Evolutionary conservation across 2,888 invertebrate genomes (phyloP).

Genomic region (Pemphredon lugubris): DNA sequence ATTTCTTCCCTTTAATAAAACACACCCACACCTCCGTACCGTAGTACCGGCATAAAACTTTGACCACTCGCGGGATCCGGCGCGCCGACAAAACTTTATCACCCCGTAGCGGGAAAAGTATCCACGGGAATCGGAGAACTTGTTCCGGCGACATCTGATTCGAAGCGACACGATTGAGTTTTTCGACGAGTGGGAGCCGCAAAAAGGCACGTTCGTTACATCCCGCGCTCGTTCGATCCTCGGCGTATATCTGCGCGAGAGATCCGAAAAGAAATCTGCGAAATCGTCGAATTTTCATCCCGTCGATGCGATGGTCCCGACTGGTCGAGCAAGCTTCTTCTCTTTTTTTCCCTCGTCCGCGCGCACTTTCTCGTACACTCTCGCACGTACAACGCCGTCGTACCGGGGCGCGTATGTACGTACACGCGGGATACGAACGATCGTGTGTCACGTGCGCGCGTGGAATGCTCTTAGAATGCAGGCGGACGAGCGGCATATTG

Average conservation of each 20-base stretch:
- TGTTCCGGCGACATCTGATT: background rate
- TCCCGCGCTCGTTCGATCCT: background rate
- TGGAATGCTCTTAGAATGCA: constrained; percentile 43
- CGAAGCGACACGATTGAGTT: constrained; percentile 8
- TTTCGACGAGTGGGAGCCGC: background rate
- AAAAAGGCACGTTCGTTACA: constrained; percentile 26
- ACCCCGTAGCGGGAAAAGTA: background rate
- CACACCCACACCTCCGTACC: too few species aligned
- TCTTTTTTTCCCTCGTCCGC: background rate
- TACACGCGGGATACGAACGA: constrained; percentile 1
- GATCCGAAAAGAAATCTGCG: constrained; percentile 31
- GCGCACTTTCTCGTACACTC: background rate
- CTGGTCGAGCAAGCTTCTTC: constrained; percentile 7
- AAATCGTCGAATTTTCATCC: constrained; percentile 48
- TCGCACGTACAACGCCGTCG: background rate
- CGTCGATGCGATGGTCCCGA: constrained; percentile 3
- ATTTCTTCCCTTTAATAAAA: too few species aligned
- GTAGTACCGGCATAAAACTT: too few species aligned
- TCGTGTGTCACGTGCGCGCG: constrained; percentile 43
- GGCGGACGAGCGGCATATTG: constrained; percentile 23
- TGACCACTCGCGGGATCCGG: background rate
- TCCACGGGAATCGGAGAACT: too few species aligned
- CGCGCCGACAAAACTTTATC: background rate
- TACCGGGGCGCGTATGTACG: background rate
- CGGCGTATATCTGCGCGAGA: background rate